Base-by-base conservation (phyloP, 1,140 invertebrate species). In the Paraescarpia echinospica region DNA sequence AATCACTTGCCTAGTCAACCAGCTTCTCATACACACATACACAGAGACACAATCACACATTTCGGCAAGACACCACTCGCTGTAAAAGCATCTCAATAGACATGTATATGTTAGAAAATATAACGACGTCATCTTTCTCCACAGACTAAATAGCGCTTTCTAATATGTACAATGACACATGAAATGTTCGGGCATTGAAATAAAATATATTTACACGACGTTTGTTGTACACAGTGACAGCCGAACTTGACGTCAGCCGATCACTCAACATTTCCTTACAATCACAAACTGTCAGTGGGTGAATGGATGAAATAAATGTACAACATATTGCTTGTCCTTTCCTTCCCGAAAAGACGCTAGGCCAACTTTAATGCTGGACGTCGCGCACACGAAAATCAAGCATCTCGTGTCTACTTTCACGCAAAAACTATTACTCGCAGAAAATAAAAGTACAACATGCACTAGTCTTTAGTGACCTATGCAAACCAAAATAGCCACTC, bases 51-150 rank as follows among this genome's bases (percentile, higher is more conserved):
- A 27, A 18, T 1, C 59, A 77, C 2, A 77, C 59, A 77, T 77
- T 77, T 77, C 27, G 59, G 59, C 59, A 77, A 77, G 59, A 77
- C 59, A 77, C 4, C 59, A 77, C 22, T 31, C 14, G 27, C 4
- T 0, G 0, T 27, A 77, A 77, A 77, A 77, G 27, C 59, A 77
- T 77, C 59, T 77, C 2, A 31, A 77, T 77, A 77, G 27, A 77
- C 59, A 77, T 77, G 59, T 77, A 77, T 77, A 77, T 18, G 59
- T 77, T 77, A 77, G 59, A 77, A 77, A 77, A 77, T 77, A 77
- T 77, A 77, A 77, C 22, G 27, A 31, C 22, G 27, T 77, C 48
- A 18, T 51, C 59, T 18, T 27, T 77, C 59, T 77, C 27, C 59
- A 41, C 41, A 77, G 59, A 77, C 59, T 77, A 77, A 77, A 77